Conservation (phyloP, 2,888 invertebrate species). For the Leptinotarsa peninsularis region DNA sequence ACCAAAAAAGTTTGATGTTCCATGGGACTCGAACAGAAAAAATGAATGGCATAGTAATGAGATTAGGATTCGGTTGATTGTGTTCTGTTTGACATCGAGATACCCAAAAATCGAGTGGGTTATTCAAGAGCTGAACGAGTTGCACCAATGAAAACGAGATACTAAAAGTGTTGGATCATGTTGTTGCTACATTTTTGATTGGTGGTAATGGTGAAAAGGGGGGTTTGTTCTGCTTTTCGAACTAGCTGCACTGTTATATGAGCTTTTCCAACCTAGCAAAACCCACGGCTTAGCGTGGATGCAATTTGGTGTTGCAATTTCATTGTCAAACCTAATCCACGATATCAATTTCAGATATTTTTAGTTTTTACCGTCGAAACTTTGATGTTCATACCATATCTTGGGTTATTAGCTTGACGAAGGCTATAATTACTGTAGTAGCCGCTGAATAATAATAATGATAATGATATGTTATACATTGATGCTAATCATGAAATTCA, state of each 20-base stretch:
- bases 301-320: no score
- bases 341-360: no score
- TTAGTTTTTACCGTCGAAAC: no score
- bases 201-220: background rate
- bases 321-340: no score
- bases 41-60: background rate
- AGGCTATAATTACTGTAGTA: no score
- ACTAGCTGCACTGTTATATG: background rate
- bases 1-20: conserved; percentile 17
- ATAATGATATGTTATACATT: no score
- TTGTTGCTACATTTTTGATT: background rate
- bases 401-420: no score
- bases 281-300: no score
- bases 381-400: no score
- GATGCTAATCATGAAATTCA: no score
- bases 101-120: background rate
- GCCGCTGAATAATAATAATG: no score
- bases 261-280: no score
- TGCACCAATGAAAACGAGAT: conserved; percentile 11
- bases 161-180: conserved; percentile 6
- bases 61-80: background rate
- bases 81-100: conserved; percentile 8
- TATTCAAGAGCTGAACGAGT: background rate
- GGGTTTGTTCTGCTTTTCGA: background rate
- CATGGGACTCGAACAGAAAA: conserved; percentile 13